Evolutionary conservation across 2,888 invertebrate species (phyloP).

Genomic region (Kryphioiulus occultus): DNA sequence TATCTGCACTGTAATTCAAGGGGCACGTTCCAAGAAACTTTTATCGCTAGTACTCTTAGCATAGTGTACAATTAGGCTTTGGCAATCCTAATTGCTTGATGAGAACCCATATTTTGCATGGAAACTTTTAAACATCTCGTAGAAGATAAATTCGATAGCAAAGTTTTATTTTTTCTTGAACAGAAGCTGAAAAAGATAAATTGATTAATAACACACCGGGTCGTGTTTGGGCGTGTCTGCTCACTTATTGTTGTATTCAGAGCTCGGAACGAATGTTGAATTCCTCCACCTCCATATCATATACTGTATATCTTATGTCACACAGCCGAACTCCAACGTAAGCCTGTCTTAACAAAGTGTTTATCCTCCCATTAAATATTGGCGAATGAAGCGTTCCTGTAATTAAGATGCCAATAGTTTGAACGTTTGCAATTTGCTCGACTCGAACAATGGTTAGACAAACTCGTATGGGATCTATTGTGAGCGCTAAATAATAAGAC

Average conservation of each 20-base stretch:
- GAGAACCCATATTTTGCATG: too few relatives aligned
- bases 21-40: too few relatives aligned
- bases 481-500: not conserved
- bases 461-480: not conserved
- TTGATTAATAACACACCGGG: not conserved
- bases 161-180: not conserved
- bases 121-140: too few relatives aligned
- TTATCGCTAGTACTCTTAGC: too few relatives aligned
- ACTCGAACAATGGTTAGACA: not conserved
- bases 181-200: not conserved
- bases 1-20: too few relatives aligned
- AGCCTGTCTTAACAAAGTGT: not conserved
- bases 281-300: not conserved
- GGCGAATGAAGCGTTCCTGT: not conserved
- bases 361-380: not conserved
- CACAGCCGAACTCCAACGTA: not conserved
- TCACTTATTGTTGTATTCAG: not conserved
- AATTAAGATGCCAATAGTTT: not conserved
- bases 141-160: not conserved
- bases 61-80: too few relatives aligned
- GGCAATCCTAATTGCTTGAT: too few relatives aligned
- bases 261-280: not conserved
- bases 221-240: not conserved
- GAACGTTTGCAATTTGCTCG: constrained; percentile 5
- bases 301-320: not conserved